These are phyloP conservation scores for Bacillus rossius DNA, from an alignment of 1,140 invertebrate species.

Conservation along the genomic window DNA sequence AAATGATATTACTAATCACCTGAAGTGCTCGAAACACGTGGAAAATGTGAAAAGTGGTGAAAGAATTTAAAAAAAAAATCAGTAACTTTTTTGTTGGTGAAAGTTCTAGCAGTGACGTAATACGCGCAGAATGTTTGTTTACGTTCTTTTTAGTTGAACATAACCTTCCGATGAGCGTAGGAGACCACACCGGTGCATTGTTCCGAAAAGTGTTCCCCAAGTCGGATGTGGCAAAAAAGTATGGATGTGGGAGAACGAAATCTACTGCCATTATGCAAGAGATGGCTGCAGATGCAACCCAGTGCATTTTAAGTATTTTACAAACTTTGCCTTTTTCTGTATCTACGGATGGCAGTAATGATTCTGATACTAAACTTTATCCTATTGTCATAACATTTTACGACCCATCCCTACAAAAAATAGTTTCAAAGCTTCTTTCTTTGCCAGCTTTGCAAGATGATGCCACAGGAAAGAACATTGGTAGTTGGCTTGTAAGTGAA, in stretches of 20 bases:
- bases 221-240: background rate
- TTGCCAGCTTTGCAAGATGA: background rate
- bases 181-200: background rate
- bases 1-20: background rate
- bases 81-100: slow-evolving; percentile 1
- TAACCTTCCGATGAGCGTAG: background rate
- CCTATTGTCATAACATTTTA: background rate
- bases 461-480: background rate
- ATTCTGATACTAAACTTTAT: background rate
- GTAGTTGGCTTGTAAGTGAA: background rate
- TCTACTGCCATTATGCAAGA: background rate
- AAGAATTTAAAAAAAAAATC: background rate
- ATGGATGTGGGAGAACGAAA: slow-evolving; percentile 1
- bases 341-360: background rate
- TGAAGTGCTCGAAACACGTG: background rate
- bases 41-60: background rate
- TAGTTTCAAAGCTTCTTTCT: background rate
- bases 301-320: background rate
- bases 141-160: background rate
- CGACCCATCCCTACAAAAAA: background rate
- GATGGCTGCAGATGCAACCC: background rate
- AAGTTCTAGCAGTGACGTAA: background rate
- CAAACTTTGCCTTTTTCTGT: background rate
- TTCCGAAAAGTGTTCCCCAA: background rate
- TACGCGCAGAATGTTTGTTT: background rate